Percentiles rank a stretch among this genome's conserved stretches.
phyloP scores from a whole-genome alignment of 2,797 vertebrate genomes.

The Molossus molossus region DNA sequence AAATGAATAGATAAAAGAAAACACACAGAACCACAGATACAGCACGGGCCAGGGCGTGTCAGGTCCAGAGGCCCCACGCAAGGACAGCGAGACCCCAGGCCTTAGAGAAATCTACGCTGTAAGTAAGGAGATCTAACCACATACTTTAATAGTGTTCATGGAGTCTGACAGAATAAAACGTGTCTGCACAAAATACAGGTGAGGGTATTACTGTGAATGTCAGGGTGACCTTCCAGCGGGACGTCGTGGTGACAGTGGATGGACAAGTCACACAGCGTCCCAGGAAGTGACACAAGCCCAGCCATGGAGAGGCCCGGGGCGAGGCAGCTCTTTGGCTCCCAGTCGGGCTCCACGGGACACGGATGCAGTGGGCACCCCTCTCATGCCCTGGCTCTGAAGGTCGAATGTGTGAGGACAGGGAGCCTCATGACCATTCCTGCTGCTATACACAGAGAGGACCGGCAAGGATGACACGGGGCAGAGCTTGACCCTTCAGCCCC shows the following conservation, averaged over 20 bases:
- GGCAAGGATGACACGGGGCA: background rate
- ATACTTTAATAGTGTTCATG: background rate
- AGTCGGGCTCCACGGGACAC: accelerated
- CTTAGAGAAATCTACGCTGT: background rate
- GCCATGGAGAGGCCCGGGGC: background rate
- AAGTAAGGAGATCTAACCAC: background rate
- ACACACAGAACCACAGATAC: too few species aligned
- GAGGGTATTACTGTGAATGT: background rate
- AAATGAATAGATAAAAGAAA: background rate
- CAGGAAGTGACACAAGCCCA: accelerated
- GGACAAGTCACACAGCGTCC: background rate
- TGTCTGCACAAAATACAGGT: too few species aligned
- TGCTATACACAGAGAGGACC: background rate
- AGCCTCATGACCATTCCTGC: background rate
- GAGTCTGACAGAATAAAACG: background rate
- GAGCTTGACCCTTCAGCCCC: background rate
- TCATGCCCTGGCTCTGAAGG: too few species aligned
- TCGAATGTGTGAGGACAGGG: background rate
- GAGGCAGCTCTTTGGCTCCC: background rate
- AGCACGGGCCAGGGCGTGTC: too few species aligned
- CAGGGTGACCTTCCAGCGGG: background rate
- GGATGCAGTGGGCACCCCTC: accelerated
- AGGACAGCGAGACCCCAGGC: background rate
- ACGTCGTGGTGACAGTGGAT: accelerated
- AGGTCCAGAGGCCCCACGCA: accelerated